Percentiles rank a stretch among this genome's conserved stretches.
Evolutionary conservation across 2,113 vertebrate genomes (phyloP).

Genomic region (Azemiops feae): DNA sequence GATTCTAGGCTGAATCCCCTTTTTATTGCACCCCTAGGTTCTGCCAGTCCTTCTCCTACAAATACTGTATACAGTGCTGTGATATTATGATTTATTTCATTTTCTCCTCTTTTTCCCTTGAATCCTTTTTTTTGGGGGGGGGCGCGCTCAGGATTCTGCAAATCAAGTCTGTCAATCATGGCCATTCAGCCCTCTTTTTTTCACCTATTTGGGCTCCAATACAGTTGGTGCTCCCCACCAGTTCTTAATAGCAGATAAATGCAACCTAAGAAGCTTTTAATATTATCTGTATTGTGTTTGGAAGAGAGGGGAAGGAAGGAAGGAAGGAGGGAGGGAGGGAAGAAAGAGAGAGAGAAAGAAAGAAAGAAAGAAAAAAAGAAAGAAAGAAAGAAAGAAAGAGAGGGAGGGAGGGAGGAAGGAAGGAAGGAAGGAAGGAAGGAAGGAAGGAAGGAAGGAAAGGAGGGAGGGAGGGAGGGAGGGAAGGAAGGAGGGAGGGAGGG

Average conservation of each 20-base stretch:
- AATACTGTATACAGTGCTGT: background rate
- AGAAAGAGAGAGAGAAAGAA: no score
- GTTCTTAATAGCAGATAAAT: background rate
- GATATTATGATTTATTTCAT: background rate
- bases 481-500: fast-evolving
- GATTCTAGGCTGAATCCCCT: background rate
- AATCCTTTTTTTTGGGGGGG: background rate
- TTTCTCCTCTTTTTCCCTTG: background rate
- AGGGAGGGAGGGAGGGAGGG: no score
- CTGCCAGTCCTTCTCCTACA: background rate
- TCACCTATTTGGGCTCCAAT: background rate
- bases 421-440: no score
- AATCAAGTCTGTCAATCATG: background rate
- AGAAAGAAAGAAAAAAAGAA: no score
- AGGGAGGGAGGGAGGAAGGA: no score
- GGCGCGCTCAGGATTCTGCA: background rate
- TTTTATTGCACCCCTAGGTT: background rate
- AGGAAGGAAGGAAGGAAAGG: no score
- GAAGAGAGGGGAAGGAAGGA: background rate
- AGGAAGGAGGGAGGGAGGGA: no score
- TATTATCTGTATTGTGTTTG: background rate
- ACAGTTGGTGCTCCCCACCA: background rate
- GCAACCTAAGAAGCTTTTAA: background rate
- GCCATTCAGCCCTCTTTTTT: background rate
- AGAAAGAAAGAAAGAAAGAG: no score